A percentile compares a stretch with the other conserved stretches of the same genome.
These are phyloP conservation scores for Polypedilum vanderplanki DNA, from an alignment of 1,140 invertebrate genomes.

Conservation along the genomic window DNA sequence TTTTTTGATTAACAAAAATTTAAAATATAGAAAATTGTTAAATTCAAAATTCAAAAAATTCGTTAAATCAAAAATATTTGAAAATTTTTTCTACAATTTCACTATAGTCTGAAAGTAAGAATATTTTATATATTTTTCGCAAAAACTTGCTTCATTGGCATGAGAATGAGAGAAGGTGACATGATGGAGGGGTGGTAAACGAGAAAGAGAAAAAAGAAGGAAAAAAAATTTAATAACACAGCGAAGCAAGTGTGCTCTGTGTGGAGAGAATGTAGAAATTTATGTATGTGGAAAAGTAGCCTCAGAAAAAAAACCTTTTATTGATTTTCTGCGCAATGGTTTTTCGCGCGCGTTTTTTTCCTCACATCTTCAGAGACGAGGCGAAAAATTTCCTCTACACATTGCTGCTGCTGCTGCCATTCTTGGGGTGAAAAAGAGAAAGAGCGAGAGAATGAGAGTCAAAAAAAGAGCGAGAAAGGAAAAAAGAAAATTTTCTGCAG, in stretches of 20 bases:
- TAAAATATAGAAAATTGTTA: no score
- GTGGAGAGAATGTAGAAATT: conserved; percentile 27
- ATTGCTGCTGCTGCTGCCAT: neutral
- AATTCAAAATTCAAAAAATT: no score
- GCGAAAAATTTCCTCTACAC: neutral
- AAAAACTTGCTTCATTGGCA: neutral
- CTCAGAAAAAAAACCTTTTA: conserved; percentile 26
- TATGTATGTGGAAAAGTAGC: conserved; percentile 28
- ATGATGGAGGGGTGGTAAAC: neutral
- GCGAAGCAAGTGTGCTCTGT: conserved; percentile 24
- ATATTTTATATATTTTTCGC: neutral
- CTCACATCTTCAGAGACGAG: conserved; percentile 8
- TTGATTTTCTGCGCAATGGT: conserved; percentile 28
- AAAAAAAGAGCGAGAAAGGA: neutral
- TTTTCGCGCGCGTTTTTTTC: conserved; percentile 28
- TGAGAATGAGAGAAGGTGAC: conserved; percentile 5
- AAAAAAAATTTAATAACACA: conserved; percentile 19
- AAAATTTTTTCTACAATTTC: no score
- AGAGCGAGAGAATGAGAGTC: neutral
- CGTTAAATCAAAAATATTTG: no score
- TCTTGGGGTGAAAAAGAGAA: neutral
- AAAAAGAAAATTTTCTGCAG: conserved; percentile 23
- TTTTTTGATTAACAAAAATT: no score
- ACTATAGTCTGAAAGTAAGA: neutral
- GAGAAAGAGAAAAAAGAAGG: neutral